Evolutionary conservation across 1,140 invertebrate genomes (phyloP).

Genomic region (Papilio xuthus): DNA sequence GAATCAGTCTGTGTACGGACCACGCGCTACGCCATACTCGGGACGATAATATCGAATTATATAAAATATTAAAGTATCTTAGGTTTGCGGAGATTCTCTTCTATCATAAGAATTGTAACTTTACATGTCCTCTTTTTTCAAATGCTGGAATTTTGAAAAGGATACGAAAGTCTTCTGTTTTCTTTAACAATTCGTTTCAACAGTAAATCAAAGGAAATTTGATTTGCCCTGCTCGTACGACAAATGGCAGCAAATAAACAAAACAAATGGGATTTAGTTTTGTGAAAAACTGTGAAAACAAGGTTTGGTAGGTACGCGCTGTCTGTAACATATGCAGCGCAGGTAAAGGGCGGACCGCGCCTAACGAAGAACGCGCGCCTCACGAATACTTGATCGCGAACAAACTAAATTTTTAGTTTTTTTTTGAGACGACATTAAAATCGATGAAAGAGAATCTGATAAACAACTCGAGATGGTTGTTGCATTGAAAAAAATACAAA

Average conservation of each 20-base stretch:
- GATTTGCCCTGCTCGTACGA: slow-evolving; percentile 70
- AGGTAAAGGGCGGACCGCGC: slow-evolving; percentile 63
- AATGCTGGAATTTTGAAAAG: background rate
- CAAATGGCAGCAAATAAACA: slow-evolving; percentile 77
- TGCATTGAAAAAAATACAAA: background rate
- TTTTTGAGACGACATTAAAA: slow-evolving; percentile 45
- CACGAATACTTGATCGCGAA: slow-evolving; percentile 70
- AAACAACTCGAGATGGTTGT: background rate
- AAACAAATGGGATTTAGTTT: slow-evolving; percentile 72
- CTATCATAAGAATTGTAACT: background rate
- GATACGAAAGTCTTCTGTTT: slow-evolving; percentile 56
- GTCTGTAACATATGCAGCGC: slow-evolving; percentile 76
- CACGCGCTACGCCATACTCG: no score
- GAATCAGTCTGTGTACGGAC: no score
- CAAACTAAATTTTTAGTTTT: slow-evolving; percentile 63
- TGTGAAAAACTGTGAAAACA: slow-evolving; percentile 58
- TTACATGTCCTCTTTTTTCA: background rate
- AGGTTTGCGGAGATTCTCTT: background rate
- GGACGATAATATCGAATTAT: no score
- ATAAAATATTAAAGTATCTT: no score
- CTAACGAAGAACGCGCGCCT: slow-evolving; percentile 72
- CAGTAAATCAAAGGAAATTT: slow-evolving; percentile 76
- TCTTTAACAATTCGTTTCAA: slow-evolving; percentile 54
- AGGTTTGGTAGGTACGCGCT: slow-evolving; percentile 45
- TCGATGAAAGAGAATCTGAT: slow-evolving; percentile 15